Percentiles rank a stretch among this genome's conserved stretches.
Evolutionary conservation across 2,888 invertebrate species (phyloP).

Genomic region (Cordilura impudica): DNA sequence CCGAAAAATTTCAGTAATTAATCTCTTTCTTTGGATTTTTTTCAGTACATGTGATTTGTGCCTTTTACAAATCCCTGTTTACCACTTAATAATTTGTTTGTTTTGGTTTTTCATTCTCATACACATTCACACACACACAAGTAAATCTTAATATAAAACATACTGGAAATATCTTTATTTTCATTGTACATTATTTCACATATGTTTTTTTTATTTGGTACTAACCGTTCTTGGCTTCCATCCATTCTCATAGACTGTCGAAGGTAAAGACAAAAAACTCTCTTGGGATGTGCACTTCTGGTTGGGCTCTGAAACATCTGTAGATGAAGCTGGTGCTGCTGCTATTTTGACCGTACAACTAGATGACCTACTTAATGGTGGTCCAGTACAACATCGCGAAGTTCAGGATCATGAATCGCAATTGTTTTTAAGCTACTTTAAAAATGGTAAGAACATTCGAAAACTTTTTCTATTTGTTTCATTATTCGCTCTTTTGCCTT

Average conservation of each 20-base stretch:
- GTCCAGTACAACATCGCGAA: conserved; percentile 91
- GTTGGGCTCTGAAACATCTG: conserved; percentile 88
- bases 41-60: conserved; percentile 5
- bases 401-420: conserved; percentile 90
- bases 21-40: not conserved
- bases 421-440: conserved; percentile 87
- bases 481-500: not conserved
- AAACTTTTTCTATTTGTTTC: conserved; percentile 21
- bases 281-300: conserved; percentile 93
- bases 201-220: not conserved
- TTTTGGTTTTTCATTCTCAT: not conserved
- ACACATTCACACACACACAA: not conserved
- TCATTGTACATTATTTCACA: conserved; percentile 17
- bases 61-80: conserved; percentile 6
- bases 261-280: conserved; percentile 81
- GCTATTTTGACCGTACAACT: conserved; percentile 89
- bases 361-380: conserved; percentile 90
- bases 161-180: not conserved
- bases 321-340: conserved; percentile 87
- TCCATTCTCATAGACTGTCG: conserved; percentile 81
- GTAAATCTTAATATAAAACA: not conserved
- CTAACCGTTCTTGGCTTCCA: not conserved
- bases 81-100: conserved; percentile 23
- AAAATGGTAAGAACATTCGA: conserved; percentile 78
- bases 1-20: no score